Conservation (phyloP, 2,113 vertebrate species). For the Tyto alba region DNA sequence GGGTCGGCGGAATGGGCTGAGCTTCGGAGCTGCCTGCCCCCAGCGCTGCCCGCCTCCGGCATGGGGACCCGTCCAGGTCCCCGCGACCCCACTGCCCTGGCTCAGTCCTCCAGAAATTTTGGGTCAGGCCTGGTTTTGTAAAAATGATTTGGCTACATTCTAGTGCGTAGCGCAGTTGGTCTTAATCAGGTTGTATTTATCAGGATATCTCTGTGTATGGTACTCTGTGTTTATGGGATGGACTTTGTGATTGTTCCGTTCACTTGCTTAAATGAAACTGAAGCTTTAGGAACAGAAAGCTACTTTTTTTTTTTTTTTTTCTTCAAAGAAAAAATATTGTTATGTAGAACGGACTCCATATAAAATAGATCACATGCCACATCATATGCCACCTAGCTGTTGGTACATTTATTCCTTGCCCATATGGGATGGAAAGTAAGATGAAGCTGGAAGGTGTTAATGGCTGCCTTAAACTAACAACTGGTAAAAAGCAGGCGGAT, state of each 20-base stretch:
- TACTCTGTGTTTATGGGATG: not conserved
- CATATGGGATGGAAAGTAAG: not conserved
- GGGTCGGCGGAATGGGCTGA: not conserved
- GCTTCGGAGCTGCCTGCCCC: rapidly evolving
- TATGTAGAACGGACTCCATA: not conserved
- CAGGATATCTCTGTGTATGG: not conserved
- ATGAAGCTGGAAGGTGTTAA: not conserved
- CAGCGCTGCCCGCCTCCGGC: not conserved
- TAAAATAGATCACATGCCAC: not conserved
- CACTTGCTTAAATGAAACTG: not conserved
- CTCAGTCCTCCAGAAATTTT: not conserved
- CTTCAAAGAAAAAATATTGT: not conserved
- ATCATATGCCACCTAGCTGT: not conserved
- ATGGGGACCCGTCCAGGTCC: not conserved
- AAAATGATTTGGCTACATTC: not conserved
- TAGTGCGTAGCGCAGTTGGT: not conserved
- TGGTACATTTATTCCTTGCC: not conserved
- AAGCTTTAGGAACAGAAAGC: not conserved
- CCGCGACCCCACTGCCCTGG: not conserved
- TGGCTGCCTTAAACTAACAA: not conserved
- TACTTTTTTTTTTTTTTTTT: not conserved
- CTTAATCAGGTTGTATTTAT: not conserved
- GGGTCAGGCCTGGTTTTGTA: not conserved
- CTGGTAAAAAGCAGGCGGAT: not conserved
- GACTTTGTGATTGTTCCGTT: not conserved